Base-by-base conservation (phyloP, 2,113 vertebrate species). In the Hydrochoerus hydrochaeris region DNA sequence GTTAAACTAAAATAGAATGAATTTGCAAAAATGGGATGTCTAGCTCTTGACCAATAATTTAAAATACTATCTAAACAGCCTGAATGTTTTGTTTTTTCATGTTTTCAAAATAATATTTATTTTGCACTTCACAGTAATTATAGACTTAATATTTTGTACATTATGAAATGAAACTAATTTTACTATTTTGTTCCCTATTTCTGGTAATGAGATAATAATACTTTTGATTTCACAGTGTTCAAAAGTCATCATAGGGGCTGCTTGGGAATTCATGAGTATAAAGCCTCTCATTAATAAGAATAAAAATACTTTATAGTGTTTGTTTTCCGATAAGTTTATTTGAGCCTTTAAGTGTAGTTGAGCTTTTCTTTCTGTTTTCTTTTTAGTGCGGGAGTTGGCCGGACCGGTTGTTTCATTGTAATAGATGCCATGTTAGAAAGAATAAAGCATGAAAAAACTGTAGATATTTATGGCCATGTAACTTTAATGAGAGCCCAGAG, bases 381-480 rank as follows among this genome's bases (percentile, higher is more conserved):
- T 97, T 96, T 16, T 95, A 99, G 99, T 94, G 99, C 99, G 96
- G 99, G 99, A 89, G 99, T 99, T 91, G 99, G 99, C 97, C 99
- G 99, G 97, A 99, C 99, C 82, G 99, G 99, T 94, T 99, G 99
- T 98, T 99, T 99, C 99, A 99, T 99, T 95, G 99, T 99, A 98
- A 99, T 99, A 98, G 99, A 99, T 98, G 99, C 99, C 98, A 99
- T 99, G 99, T 97, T 99, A 98, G 99, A 99, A 98, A 99, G 99
- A 97, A 99, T 99, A 99, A 99, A 99, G 98, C 99, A 99, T 98
- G 99, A 99, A 99, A 99, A 99, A 98, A 99, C 99, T 96, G 99
- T 99, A 98, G 99, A 99, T 99, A 99, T 99, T 99, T 99, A 99
- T 97, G 99, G 99, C 96, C 99, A 99, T 83, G 99, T 99, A 97